A percentile compares a stretch with the other conserved stretches of the same genome.
phyloP scores from a whole-genome alignment of 2,888 invertebrate genomes.

The Helicoverpa assulta region DNA sequence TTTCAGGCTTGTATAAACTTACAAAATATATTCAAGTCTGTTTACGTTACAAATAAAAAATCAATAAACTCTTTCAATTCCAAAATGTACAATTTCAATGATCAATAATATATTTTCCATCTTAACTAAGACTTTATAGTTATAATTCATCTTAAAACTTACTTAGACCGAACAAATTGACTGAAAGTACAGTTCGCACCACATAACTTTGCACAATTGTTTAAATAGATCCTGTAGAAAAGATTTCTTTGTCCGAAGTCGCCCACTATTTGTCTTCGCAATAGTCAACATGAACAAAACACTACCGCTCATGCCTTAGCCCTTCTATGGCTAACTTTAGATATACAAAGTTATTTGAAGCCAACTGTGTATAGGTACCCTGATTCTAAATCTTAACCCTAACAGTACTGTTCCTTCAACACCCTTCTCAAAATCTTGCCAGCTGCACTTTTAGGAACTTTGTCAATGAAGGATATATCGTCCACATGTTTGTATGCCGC shows the following conservation, averaged over 20 bases:
- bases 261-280: too few relatives aligned
- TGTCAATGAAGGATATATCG: constrained; percentile 92
- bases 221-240: too few relatives aligned
- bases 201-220: too few relatives aligned
- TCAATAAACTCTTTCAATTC: not conserved
- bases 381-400: constrained; percentile 18
- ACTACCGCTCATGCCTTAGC: too few relatives aligned
- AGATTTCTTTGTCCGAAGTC: too few relatives aligned
- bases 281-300: too few relatives aligned
- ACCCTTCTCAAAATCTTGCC: constrained; percentile 94
- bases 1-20: not conserved
- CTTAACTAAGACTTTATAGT: not conserved
- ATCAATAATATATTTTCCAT: constrained; percentile 4
- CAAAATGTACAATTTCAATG: constrained; percentile 2
- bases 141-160: constrained; percentile 3
- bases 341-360: too few relatives aligned
- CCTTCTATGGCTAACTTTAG: too few relatives aligned
- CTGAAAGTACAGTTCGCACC: not conserved
- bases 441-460: constrained; percentile 93
- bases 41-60: not conserved
- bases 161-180: constrained; percentile 12
- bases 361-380: not conserved
- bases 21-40: not conserved
- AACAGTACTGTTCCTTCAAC: constrained; percentile 85
- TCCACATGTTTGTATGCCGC: constrained; percentile 94